These are phyloP conservation scores for Rhinoderma darwinii DNA, from an alignment of 2,113 vertebrate species.

Conservation along the genomic window DNA sequence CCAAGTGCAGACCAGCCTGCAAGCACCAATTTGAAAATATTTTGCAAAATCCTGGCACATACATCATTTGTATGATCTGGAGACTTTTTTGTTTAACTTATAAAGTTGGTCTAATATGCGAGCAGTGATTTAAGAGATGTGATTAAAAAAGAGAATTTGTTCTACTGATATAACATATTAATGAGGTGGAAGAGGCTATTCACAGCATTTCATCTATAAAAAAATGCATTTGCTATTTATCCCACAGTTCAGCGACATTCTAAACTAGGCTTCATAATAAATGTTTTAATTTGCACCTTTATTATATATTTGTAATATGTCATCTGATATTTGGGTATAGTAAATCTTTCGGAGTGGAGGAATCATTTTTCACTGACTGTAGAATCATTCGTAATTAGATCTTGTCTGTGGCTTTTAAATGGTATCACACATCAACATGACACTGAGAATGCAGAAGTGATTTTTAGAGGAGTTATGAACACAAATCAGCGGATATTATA, in stretches of 20 bases:
- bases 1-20: no score
- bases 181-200: not conserved
- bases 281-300: not conserved
- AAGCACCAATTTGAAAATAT: not conserved
- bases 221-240: constrained; percentile 15
- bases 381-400: constrained; percentile 23
- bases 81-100: not conserved
- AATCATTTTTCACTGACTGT: not conserved
- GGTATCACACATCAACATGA: constrained; percentile 8
- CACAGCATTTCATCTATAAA: not conserved
- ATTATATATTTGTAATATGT: constrained; percentile 18
- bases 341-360: not conserved
- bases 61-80: not conserved
- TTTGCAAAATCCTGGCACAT: not conserved
- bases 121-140: not conserved
- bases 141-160: constrained; percentile 20
- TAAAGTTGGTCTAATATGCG: not conserved
- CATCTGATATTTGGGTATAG: not conserved
- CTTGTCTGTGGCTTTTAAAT: constrained; percentile 30
- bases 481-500: not conserved
- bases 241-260: not conserved
- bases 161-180: not conserved
- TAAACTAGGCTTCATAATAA: not conserved
- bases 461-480: constrained; percentile 15
- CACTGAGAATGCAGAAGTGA: not conserved